A percentile compares a stretch with the other conserved stretches of the same genome.
These are phyloP conservation scores for Diacarnus erythraeanus DNA, from an alignment of 37 sponge, comb jelly and placozoan genomes.

Conservation along the genomic window DNA sequence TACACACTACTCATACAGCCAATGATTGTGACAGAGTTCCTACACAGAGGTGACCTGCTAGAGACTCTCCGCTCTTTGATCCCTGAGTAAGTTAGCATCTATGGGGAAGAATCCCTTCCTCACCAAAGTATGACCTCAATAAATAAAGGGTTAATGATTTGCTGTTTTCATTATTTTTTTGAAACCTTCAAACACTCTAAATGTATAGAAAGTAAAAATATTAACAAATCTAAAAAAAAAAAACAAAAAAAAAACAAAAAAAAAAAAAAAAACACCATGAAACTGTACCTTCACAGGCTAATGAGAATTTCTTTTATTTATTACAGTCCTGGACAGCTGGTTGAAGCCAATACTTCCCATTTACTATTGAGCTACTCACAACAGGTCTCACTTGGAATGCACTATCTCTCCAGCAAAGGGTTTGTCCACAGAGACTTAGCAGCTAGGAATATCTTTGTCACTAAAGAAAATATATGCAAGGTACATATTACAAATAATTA, in stretches of 20 bases:
- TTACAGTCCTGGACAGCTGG: neutral
- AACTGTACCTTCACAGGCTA: too few species aligned
- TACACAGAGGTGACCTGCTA: neutral
- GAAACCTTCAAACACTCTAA: too few species aligned
- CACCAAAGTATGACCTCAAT: too few species aligned
- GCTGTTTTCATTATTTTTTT: too few species aligned
- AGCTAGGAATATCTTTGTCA: slow-evolving; percentile 72
- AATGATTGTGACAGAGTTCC: slow-evolving; percentile 19
- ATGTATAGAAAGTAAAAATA: too few species aligned
- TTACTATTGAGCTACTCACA: slow-evolving; percentile 46
- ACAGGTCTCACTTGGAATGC: slow-evolving; percentile 71
- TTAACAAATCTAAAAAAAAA: too few species aligned
- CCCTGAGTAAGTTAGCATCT: neutral
- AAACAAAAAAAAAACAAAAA: too few species aligned
- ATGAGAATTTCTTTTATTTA: too few species aligned
- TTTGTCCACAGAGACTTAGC: slow-evolving; percentile 80
- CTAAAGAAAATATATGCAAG: slow-evolving; percentile 51
- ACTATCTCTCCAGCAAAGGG: slow-evolving; percentile 63
- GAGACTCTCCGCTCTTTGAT: neutral
- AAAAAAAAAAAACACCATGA: too few species aligned
- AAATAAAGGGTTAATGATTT: too few species aligned
- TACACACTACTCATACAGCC: neutral
- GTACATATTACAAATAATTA: slow-evolving; percentile 5
- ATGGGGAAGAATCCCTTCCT: too few species aligned
- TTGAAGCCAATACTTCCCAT: slow-evolving; percentile 1